These are phyloP conservation scores for Lanistes nyassanus DNA, from an alignment of 1,140 invertebrate species.

Conservation along the genomic window DNA sequence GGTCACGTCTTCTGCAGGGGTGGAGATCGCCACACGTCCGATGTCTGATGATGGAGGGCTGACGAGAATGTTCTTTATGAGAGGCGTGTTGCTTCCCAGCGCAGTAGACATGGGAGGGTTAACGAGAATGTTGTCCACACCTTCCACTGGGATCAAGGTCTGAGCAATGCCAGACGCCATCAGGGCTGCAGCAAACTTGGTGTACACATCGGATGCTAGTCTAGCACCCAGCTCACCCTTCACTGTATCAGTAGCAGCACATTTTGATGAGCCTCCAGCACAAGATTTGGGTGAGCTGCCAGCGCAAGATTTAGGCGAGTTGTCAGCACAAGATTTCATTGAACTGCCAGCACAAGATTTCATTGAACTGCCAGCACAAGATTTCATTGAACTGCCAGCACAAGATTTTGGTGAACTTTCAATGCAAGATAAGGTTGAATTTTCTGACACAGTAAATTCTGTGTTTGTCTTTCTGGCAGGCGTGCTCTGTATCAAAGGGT, in stretches of 20 bases:
- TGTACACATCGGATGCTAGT: constrained; percentile 5
- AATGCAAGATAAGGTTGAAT: too few species aligned
- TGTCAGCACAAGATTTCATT: too few species aligned
- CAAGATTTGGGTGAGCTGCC: too few species aligned
- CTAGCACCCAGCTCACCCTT: background rate
- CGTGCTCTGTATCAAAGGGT: background rate
- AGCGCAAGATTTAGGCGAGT: too few species aligned
- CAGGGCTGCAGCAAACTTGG: constrained; percentile 16
- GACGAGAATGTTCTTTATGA: constrained; percentile 19
- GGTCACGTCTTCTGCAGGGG: background rate
- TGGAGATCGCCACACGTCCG: background rate
- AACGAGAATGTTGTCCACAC: constrained; percentile 9
- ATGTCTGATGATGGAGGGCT: background rate
- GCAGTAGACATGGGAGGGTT: constrained; percentile 7
- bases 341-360: too few species aligned
- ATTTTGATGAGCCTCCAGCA: too few species aligned
- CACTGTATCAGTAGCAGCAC: too few species aligned
- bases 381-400: too few species aligned
- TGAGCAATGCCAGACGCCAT: constrained; percentile 14
- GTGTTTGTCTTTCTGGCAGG: too few species aligned
- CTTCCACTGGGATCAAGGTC: constrained; percentile 7
- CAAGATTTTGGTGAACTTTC: too few species aligned
- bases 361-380: too few species aligned
- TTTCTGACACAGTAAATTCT: too few species aligned
- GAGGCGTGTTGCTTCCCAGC: background rate